Conservation (phyloP, 2,888 invertebrate species). For the Agrenia bidenticulata region DNA sequence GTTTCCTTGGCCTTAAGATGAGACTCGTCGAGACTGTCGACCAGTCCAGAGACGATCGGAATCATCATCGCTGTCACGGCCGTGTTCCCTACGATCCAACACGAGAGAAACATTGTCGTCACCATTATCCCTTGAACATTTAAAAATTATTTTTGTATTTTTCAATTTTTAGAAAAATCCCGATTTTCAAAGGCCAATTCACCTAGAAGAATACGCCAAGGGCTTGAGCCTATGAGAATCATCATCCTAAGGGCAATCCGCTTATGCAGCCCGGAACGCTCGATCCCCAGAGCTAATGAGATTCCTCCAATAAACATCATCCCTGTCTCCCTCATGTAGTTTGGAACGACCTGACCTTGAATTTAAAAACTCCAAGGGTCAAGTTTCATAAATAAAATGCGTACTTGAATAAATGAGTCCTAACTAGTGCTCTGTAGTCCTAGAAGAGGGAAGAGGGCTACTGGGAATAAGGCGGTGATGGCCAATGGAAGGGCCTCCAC, state of each 20-base stretch:
- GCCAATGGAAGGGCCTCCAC: conserved; percentile 78
- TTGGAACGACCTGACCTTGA: conserved; percentile 16
- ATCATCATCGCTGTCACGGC: conserved; percentile 94
- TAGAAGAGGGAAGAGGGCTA: conserved; percentile 77
- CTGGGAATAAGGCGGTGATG: conserved; percentile 78
- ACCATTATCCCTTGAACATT: conserved; percentile 75
- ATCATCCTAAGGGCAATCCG: conserved; percentile 55
- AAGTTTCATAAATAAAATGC: conserved; percentile 7
- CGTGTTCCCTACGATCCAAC: conserved; percentile 90
- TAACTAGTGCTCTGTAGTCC: conserved; percentile 66
- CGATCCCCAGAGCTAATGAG: conserved; percentile 59
- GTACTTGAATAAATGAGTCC: neutral
- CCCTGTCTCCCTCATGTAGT: conserved; percentile 45
- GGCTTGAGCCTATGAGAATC: conserved; percentile 18
- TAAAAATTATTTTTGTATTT: too few relatives aligned
- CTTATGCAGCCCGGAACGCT: conserved; percentile 59
- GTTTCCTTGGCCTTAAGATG: neutral
- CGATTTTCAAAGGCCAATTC: too few relatives aligned
- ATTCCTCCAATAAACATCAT: conserved; percentile 56
- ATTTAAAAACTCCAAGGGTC: neutral
- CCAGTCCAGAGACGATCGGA: conserved; percentile 81
- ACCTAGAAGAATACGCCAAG: conserved; percentile 25
- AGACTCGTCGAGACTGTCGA: conserved; percentile 75
- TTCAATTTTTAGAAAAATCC: too few relatives aligned
- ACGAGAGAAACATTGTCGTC: conserved; percentile 91